Percentiles rank a stretch among this genome's conserved stretches.
These are phyloP conservation scores for Gambusia yucatana DNA, from an alignment of 2,797 vertebrate genomes.

Conservation along the genomic window DNA sequence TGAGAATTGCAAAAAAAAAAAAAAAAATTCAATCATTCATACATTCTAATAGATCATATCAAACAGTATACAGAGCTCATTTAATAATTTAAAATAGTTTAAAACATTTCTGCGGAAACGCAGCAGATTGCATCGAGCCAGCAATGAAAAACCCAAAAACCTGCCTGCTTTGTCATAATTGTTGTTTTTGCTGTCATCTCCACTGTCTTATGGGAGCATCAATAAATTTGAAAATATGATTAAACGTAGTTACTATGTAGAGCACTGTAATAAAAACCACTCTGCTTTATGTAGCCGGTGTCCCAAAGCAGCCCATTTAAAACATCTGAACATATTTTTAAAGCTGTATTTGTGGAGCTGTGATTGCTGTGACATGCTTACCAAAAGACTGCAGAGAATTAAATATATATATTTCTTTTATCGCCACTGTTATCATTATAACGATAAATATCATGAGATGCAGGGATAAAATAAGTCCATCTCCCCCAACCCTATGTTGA, in stretches of 20 bases:
- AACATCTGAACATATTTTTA: neutral
- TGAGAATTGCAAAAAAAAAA: too few relatives aligned
- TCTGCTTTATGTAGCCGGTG: neutral
- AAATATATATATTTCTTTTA: neutral
- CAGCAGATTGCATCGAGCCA: too few relatives aligned
- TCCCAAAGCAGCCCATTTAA: neutral
- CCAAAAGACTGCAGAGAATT: neutral
- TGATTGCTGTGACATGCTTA: neutral
- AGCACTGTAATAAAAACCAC: neutral
- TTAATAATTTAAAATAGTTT: too few relatives aligned
- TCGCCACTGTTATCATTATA: neutral
- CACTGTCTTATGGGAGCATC: neutral
- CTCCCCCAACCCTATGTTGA: neutral
- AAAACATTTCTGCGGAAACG: too few relatives aligned
- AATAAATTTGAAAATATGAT: neutral
- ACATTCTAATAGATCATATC: too few relatives aligned
- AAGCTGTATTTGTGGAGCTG: neutral
- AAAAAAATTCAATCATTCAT: too few relatives aligned
- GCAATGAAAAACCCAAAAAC: too few relatives aligned
- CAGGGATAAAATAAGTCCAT: neutral
- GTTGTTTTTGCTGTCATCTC: neutral
- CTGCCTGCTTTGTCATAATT: neutral
- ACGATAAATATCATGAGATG: neutral
- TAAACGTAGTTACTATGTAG: neutral
- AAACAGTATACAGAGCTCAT: too few relatives aligned